Conservation (phyloP, 2,888 invertebrate genomes). For the Cataglyphis livida region DNA sequence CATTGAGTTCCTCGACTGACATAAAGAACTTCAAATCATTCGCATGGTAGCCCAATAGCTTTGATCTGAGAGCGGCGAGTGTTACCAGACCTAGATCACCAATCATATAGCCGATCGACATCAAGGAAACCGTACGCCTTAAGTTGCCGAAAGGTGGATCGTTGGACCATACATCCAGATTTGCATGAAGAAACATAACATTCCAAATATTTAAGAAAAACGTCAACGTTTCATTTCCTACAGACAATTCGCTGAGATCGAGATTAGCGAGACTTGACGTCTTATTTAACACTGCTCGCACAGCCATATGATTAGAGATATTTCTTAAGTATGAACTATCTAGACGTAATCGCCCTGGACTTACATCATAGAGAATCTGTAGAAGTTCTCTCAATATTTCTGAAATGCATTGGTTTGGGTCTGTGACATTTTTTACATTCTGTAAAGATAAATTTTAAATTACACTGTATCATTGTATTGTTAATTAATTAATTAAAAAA, state of each 20-base stretch:
- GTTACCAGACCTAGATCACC: conserved; percentile 84
- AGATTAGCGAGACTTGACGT: conserved; percentile 76
- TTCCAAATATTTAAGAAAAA: conserved; percentile 84
- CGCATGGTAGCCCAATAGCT: conserved; percentile 76
- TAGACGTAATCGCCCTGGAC: conserved; percentile 57
- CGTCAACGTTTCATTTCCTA: conserved; percentile 81
- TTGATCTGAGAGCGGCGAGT: conserved; percentile 79
- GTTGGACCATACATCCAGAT: conserved; percentile 78
- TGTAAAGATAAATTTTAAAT: conserved; percentile 30
- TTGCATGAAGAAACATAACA: conserved; percentile 83
- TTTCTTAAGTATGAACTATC: conserved; percentile 59
- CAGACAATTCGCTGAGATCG: conserved; percentile 81
- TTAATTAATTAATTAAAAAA: neutral
- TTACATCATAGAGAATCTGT: conserved; percentile 64
- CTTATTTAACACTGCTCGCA: conserved; percentile 76
- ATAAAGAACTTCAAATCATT: conserved; percentile 72
- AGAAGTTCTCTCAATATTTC: conserved; percentile 79
- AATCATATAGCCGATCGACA: conserved; percentile 82
- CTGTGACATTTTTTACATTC: conserved; percentile 46
- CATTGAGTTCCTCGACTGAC: conserved; percentile 81
- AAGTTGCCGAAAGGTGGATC: conserved; percentile 76
- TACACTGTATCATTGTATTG: neutral
- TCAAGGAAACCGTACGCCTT: conserved; percentile 76
- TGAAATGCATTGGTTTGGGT: conserved; percentile 79
- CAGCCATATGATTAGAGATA: conserved; percentile 65